Percentiles rank a stretch among this genome's conserved stretches.
phyloP scores from a whole-genome alignment of 2,113 vertebrate genomes.

The Sceloporus tristichus region DNA sequence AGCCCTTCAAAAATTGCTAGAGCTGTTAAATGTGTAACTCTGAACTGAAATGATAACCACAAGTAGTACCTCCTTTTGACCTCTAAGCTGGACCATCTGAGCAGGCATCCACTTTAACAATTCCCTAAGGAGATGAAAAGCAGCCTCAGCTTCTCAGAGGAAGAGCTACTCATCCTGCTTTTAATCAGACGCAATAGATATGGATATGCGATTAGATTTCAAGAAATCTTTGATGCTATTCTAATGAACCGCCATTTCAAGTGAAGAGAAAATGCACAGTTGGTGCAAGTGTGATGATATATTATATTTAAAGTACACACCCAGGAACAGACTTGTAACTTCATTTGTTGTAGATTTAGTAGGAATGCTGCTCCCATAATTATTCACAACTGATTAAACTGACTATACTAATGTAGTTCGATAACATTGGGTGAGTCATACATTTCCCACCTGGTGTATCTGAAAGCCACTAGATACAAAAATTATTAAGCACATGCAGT shows the following conservation, averaged over 20 bases:
- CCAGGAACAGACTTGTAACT: no score
- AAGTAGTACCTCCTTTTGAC: not conserved
- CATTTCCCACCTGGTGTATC: no score
- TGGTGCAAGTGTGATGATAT: no score
- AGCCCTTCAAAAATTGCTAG: not conserved
- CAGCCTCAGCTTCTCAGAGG: conserved; percentile 8
- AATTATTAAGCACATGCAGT: no score
- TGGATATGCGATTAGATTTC: not conserved
- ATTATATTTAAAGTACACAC: no score
- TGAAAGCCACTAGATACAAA: no score
- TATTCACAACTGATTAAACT: no score
- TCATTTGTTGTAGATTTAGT: no score
- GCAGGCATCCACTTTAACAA: not conserved
- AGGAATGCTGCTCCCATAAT: no score
- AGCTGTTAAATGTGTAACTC: conserved; percentile 20
- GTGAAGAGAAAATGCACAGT: not conserved
- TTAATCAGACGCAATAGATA: conserved; percentile 3
- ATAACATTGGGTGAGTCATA: no score
- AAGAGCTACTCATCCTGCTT: not conserved
- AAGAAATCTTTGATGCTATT: not conserved
- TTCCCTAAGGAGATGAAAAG: not conserved
- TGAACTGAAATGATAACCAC: conserved; percentile 16
- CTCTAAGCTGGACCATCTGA: not conserved
- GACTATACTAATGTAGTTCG: no score
- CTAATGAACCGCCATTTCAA: not conserved